Base-by-base conservation (phyloP, 2,113 vertebrate genomes). In the Cottus gobio region DNA sequence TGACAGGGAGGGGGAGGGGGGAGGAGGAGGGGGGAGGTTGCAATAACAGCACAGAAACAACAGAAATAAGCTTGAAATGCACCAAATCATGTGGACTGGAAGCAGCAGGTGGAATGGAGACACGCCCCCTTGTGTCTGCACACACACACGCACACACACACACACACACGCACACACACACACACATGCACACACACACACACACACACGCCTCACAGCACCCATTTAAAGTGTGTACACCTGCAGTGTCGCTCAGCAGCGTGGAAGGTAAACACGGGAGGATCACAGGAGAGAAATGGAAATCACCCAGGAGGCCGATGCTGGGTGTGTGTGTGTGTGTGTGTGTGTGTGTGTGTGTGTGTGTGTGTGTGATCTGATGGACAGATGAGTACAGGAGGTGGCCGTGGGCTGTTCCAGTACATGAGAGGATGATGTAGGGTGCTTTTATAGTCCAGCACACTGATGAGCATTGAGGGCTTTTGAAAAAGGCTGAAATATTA, bases 31-130 rank as follows among this genome's bases (percentile, higher is more conserved):
- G 60, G 81, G 78, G 62, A 71, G 74, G 75, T 72, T 83, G 90
- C 75, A 91, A 83, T 56, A 90, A 90, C 74, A 88, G 83, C 85
- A 91, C 89, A 90, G 70, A 81, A 89, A 91, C 82, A 89, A 93
- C 86, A 85, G 74, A 90, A 90, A 91, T 46, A 87, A 91, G 90
- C 91, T 89, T 85, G 85, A 86, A 89, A 94, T 92, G 89, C 72
- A 86, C 66, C 57, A 64, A 75, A 60, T 87, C 77, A 64, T 82
- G 54, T 75, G 84, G 83, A 84, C n/a, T 80, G 79, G 77, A 90
- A 92, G 88, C 87, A 85, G 90, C 86, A 81, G 87, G 86, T 91
- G 91, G 86, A 74, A 91, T 93, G 91, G 85, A 89, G 62, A 75
- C 84, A 75, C 87, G 80, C 83, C 46, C 26, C 69, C 20, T 22